These are phyloP conservation scores for Lamprologus lemairii DNA, from an alignment of 2,113 vertebrate genomes.

Conservation along the genomic window DNA sequence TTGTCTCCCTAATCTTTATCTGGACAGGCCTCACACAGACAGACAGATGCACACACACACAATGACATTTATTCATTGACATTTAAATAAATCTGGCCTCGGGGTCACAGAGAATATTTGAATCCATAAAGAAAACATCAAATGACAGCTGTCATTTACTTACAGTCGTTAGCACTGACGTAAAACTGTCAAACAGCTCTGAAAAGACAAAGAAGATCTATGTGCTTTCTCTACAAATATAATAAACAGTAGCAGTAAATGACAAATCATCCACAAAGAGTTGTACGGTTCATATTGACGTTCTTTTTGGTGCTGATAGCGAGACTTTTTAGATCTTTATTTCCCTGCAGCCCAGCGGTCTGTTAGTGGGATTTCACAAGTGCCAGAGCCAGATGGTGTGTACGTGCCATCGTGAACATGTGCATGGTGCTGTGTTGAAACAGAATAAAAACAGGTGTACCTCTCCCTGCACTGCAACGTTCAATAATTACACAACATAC, in stretches of 20 bases:
- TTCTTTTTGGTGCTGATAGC: background rate
- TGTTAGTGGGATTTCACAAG: slow-evolving; percentile 20
- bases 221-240: background rate
- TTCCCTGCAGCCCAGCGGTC: background rate
- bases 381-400: slow-evolving; percentile 31
- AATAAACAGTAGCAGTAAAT: background rate
- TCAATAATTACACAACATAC: slow-evolving; percentile 4
- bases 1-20: background rate
- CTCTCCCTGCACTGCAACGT: background rate
- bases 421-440: background rate
- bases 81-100: slow-evolving; percentile 14
- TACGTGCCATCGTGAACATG: background rate
- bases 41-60: background rate
- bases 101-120: slow-evolving; percentile 5
- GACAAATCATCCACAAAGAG: background rate
- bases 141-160: slow-evolving; percentile 7
- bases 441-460: slow-evolving; percentile 18
- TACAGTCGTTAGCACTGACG: background rate
- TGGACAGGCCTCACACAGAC: background rate
- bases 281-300: background rate
- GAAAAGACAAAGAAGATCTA: background rate
- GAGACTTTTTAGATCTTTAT: background rate
- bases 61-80: slow-evolving; percentile 26
- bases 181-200: background rate
- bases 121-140: background rate